phyloP scores from a whole-genome alignment of 2,888 invertebrate genomes.

The Epinotia nisella region DNA sequence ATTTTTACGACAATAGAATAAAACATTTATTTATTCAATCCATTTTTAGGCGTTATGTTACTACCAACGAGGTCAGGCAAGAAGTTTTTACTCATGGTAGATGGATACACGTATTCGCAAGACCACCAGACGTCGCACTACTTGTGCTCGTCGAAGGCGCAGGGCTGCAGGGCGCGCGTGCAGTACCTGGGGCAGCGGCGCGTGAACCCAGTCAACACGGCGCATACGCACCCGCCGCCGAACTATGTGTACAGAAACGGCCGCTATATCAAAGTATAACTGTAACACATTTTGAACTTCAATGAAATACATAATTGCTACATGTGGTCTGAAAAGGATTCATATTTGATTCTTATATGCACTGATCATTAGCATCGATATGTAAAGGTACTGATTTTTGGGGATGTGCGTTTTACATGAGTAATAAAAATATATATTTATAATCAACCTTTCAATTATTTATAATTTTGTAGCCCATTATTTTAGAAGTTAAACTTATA shows the following conservation, averaged over 20 bases:
- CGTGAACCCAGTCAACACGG: slow-evolving; percentile 21
- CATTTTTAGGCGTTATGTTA: slow-evolving; percentile 22
- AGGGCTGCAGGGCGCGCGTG: slow-evolving; percentile 48
- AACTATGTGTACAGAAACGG: slow-evolving; percentile 29
- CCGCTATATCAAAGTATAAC: slow-evolving; percentile 34
- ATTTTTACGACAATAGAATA: too few species aligned
- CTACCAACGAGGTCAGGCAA: slow-evolving; percentile 39
- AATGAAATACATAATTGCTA: not conserved
- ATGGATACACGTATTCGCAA: slow-evolving; percentile 34
- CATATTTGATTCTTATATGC: not conserved
- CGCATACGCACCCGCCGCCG: slow-evolving; percentile 31
- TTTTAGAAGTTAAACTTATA: not conserved
- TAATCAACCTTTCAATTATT: too few species aligned
- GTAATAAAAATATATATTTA: not conserved
- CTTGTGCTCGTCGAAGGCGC: slow-evolving; percentile 48
- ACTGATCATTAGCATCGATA: not conserved
- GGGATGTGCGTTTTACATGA: not conserved
- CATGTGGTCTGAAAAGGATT: too few species aligned
- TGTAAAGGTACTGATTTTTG: not conserved
- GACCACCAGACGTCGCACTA: slow-evolving; percentile 32
- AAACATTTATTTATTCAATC: slow-evolving; percentile 2
- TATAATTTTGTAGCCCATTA: not conserved
- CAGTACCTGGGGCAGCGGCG: slow-evolving; percentile 16
- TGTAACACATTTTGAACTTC: not conserved
- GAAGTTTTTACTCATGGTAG: slow-evolving; percentile 35